These are phyloP conservation scores for human DNA, from an alignment of 2,113 vertebrate genomes.

Conservation along the genomic window DNA sequence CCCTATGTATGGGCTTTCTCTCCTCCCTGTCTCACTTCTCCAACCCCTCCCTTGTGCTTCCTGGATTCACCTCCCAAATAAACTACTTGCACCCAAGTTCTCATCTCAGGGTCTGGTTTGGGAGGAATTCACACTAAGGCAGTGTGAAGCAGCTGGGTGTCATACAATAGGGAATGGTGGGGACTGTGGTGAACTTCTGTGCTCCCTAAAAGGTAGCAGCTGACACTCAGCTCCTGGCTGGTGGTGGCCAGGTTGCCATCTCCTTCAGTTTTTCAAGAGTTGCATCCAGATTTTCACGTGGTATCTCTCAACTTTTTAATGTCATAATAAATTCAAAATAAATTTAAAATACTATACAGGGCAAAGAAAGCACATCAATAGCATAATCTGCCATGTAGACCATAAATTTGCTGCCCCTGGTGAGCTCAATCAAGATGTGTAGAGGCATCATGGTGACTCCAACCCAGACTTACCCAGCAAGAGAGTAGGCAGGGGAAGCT, in stretches of 20 bases:
- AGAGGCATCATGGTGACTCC: too few relatives aligned
- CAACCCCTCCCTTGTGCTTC: not conserved
- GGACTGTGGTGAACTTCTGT: not conserved
- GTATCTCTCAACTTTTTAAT: not conserved
- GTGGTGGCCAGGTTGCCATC: not conserved
- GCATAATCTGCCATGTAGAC: not conserved
- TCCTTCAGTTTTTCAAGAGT: not conserved
- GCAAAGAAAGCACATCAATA: not conserved
- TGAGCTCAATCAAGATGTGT: not conserved
- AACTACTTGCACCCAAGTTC: not conserved
- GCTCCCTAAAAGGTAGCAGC: not conserved
- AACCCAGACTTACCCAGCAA: not conserved
- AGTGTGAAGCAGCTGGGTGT: not conserved
- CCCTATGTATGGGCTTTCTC: not conserved
- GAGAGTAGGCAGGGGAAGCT: not conserved
- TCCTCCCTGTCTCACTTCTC: not conserved
- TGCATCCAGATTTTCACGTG: not conserved
- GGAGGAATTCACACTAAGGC: not conserved
- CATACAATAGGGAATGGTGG: rapidly evolving
- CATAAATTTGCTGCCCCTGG: not conserved
- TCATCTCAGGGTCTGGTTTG: not conserved
- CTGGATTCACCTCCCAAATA: not conserved
- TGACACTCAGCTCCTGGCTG: not conserved
- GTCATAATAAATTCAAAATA: not conserved
- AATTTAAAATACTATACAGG: not conserved